Conservation (phyloP, 2,888 invertebrate species). For the Sarcophaga subvicina region DNA sequence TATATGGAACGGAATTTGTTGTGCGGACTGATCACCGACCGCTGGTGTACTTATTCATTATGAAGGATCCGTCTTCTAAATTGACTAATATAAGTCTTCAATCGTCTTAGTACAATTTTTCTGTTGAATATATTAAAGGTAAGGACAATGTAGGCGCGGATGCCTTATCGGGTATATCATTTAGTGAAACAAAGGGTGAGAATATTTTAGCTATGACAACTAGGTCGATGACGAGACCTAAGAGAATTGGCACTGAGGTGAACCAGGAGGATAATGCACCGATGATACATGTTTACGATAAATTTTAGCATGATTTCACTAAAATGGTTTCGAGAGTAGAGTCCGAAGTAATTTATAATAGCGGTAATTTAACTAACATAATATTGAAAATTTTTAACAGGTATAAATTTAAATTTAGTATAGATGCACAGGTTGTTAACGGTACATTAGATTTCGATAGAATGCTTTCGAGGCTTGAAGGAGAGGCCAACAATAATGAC, state of each 20-base stretch:
- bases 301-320: slow-evolving; percentile 12
- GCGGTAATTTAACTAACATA: not conserved
- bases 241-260: not conserved
- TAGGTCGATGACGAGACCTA: slow-evolving; percentile 10
- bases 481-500: not conserved
- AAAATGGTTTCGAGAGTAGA: slow-evolving; percentile 1
- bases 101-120: slow-evolving; percentile 34
- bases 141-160: slow-evolving; percentile 37
- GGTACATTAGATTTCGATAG: slow-evolving; percentile 38
- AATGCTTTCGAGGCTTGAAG: slow-evolving; percentile 23
- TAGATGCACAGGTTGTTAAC: slow-evolving; percentile 34
- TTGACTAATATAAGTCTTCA: slow-evolving; percentile 37
- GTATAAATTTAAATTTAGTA: slow-evolving; percentile 24
- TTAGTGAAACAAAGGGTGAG: slow-evolving; percentile 39
- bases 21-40: slow-evolving; percentile 72
- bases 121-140: slow-evolving; percentile 32
- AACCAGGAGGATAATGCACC: not conserved
- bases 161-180: slow-evolving; percentile 36
- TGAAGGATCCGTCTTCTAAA: slow-evolving; percentile 27
- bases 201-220: slow-evolving; percentile 19
- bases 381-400: slow-evolving; percentile 30
- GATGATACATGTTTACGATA: slow-evolving; percentile 1
- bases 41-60: slow-evolving; percentile 69
- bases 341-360: slow-evolving; percentile 3
- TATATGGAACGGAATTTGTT: slow-evolving; percentile 66